Evolutionary conservation across 2,888 invertebrate species (phyloP).

Genomic region (Drymonia ruficornis): DNA sequence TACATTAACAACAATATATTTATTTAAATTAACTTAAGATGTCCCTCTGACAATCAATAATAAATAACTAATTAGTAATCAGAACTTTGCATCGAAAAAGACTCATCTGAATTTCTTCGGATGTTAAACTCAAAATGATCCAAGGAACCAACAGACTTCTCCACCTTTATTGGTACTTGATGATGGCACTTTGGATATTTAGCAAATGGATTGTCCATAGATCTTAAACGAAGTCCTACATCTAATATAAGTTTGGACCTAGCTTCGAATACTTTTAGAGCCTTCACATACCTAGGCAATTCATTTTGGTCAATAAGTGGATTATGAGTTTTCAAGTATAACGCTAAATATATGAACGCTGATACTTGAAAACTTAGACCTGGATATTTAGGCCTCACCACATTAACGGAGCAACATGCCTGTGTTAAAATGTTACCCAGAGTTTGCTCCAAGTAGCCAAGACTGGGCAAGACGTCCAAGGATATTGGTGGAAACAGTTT

Average conservation of each 20-base stretch:
- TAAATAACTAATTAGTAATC: background rate
- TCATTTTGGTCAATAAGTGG: constrained; percentile 50
- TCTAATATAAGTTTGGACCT: constrained; percentile 67
- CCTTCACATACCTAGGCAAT: constrained; percentile 62
- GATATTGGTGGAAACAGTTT: constrained; percentile 66
- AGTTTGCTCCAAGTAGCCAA: constrained; percentile 87
- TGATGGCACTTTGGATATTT: constrained; percentile 68
- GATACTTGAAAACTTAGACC: constrained; percentile 79
- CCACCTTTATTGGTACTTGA: constrained; percentile 15
- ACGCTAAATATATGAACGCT: constrained; percentile 82
- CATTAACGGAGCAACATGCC: constrained; percentile 80
- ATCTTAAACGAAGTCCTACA: constrained; percentile 75
- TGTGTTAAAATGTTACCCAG: constrained; percentile 80
- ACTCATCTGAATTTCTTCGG: constrained; percentile 2
- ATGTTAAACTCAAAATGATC: constrained; percentile 8
- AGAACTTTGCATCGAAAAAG: background rate
- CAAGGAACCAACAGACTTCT: constrained; percentile 1
- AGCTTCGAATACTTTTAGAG: constrained; percentile 58
- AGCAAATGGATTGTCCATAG: constrained; percentile 83
- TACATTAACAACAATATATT: background rate
- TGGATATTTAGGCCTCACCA: constrained; percentile 85
- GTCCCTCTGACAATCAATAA: background rate
- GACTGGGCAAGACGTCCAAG: constrained; percentile 78
- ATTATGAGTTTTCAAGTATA: constrained; percentile 84
- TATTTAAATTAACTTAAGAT: background rate